Percentiles rank a stretch among this genome's conserved stretches.
Conservation (phyloP, 1,140 invertebrate genomes). For the Drosophila insularis region DNA sequence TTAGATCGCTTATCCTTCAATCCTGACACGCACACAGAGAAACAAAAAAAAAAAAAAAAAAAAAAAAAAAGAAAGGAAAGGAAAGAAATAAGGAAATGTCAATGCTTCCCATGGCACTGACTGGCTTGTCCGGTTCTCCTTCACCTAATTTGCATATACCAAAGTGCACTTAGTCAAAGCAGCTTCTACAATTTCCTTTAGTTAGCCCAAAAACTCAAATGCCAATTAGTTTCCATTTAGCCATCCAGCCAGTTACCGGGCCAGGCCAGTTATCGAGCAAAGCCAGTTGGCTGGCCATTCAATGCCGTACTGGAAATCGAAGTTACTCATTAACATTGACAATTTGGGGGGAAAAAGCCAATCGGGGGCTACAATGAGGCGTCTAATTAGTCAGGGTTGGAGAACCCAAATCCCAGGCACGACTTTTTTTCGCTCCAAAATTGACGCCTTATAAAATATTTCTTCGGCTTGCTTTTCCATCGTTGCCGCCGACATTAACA, state of each 20-base stretch:
- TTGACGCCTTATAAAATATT: constrained; percentile 72
- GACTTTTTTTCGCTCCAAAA: constrained; percentile 37
- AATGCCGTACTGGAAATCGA: background rate
- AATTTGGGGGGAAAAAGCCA: constrained; percentile 71
- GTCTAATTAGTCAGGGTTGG: constrained; percentile 72
- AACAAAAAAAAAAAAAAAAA: background rate
- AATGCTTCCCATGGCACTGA: constrained; percentile 2
- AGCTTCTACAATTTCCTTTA: constrained; percentile 21
- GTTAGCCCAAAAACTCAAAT: constrained; percentile 55
- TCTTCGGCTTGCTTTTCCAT: constrained; percentile 37
- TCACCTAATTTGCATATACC: constrained; percentile 29
- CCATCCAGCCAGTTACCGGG: constrained; percentile 21
- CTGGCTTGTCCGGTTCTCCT: constrained; percentile 1
- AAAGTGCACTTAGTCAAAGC: constrained; percentile 60
- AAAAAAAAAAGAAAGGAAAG: background rate
- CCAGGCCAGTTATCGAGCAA: background rate
- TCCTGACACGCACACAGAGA: background rate
- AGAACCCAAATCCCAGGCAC: constrained; percentile 55
- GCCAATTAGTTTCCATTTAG: constrained; percentile 70
- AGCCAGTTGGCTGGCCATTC: background rate
- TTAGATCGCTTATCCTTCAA: background rate
- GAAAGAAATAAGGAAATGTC: background rate
- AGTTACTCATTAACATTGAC: constrained; percentile 64
- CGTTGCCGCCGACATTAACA: background rate
- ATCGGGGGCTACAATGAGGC: constrained; percentile 71